These are phyloP conservation scores for Maccullochella peelii DNA, from an alignment of 2,113 vertebrate genomes.

Conservation along the genomic window DNA sequence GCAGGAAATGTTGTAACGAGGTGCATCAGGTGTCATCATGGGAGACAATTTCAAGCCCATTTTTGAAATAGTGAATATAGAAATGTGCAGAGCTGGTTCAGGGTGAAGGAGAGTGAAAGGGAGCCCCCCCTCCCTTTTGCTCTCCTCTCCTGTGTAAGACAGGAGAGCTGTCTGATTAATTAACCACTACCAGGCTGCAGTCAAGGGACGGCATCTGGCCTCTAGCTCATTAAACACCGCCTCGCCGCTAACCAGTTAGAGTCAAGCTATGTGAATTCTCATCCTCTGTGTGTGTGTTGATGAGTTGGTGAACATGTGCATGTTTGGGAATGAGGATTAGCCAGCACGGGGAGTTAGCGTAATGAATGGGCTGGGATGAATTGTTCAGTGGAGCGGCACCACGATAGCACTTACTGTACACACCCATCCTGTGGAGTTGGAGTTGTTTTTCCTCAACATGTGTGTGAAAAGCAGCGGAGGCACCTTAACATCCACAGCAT, in stretches of 20 bases:
- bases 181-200: slow-evolving; percentile 73
- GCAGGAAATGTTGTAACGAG: background rate
- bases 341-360: slow-evolving; percentile 19
- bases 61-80: slow-evolving; percentile 25
- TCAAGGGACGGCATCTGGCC: slow-evolving; percentile 72
- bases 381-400: slow-evolving; percentile 45
- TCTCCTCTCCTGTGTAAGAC: no score
- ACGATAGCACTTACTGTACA: slow-evolving; percentile 3
- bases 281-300: background rate
- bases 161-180: slow-evolving; percentile 78
- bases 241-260: slow-evolving; percentile 53
- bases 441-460: background rate
- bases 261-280: slow-evolving; percentile 52
- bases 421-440: slow-evolving; percentile 2
- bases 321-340: slow-evolving; percentile 47
- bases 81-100: slow-evolving; percentile 22
- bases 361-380: slow-evolving; percentile 52
- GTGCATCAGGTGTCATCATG: slow-evolving; percentile 26
- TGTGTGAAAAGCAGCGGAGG: background rate
- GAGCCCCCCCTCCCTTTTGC: no score
- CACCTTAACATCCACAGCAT: background rate
- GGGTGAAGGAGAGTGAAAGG: background rate
- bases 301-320: slow-evolving; percentile 28
- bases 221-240: slow-evolving; percentile 78
- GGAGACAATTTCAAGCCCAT: slow-evolving; percentile 44